phyloP scores from a whole-genome alignment of 2,888 invertebrate genomes.

The Chelonus formosanus region DNA sequence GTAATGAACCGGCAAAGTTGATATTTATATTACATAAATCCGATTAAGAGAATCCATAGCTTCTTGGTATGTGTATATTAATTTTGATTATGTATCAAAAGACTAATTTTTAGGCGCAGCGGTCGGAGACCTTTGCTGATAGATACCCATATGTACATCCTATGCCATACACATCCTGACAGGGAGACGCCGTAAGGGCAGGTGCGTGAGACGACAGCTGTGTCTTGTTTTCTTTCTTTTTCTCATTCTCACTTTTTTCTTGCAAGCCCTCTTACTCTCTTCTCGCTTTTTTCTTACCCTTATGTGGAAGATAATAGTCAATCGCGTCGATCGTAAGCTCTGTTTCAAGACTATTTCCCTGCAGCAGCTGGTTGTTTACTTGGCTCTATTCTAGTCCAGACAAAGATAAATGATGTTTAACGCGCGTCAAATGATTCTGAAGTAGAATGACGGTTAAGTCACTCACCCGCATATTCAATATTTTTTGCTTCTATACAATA shows the following conservation, averaged over 20 bases:
- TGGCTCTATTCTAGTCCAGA: background rate
- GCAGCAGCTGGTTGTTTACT: constrained; percentile 22
- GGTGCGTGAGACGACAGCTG: constrained; percentile 36
- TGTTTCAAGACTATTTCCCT: constrained; percentile 29
- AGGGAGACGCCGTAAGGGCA: constrained; percentile 24
- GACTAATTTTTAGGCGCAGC: background rate
- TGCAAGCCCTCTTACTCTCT: background rate
- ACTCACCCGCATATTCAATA: constrained; percentile 5
- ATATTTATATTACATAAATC: no score
- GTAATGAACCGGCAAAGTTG: no score
- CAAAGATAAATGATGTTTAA: constrained; percentile 29
- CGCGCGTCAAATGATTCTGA: constrained; percentile 35
- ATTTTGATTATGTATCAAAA: no score
- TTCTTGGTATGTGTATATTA: background rate
- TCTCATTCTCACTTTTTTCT: constrained; percentile 12
- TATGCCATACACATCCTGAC: constrained; percentile 3
- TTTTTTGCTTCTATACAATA: background rate
- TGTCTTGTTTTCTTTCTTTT: constrained; percentile 26
- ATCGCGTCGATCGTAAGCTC: constrained; percentile 30
- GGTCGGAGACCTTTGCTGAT: background rate
- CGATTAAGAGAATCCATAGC: background rate
- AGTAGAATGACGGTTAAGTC: constrained; percentile 22
- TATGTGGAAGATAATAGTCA: constrained; percentile 30
- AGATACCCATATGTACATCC: background rate
- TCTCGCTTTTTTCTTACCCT: constrained; percentile 14